These are phyloP conservation scores for Synergus japonicus DNA, from an alignment of 2,888 invertebrate species.

Conservation along the genomic window DNA sequence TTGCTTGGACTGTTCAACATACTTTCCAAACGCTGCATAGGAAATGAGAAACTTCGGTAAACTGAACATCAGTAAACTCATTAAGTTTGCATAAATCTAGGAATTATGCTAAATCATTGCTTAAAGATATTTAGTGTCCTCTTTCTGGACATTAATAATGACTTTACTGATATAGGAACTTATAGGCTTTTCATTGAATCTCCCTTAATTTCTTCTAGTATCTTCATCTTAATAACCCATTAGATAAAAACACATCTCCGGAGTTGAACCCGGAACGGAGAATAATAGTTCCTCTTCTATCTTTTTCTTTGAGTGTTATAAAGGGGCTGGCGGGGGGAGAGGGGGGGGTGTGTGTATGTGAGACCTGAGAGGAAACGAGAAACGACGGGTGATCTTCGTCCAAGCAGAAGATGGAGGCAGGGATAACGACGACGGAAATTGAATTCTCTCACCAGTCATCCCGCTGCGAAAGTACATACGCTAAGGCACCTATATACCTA, in stretches of 20 bases:
- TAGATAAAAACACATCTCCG: neutral
- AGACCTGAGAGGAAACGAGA: constrained; percentile 56
- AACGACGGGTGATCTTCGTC: constrained; percentile 60
- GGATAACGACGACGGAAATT: constrained; percentile 75
- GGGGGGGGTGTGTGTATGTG: constrained; percentile 44
- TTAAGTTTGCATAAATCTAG: constrained; percentile 6
- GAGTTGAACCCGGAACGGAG: constrained; percentile 52
- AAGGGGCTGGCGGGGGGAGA: constrained; percentile 41
- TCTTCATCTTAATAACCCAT: neutral
- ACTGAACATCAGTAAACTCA: constrained; percentile 15
- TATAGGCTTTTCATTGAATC: neutral
- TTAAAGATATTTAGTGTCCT: neutral
- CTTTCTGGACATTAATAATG: neutral
- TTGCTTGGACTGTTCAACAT: constrained; percentile 29
- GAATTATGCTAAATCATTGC: neutral
- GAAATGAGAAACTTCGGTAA: constrained; percentile 2
- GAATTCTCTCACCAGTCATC: constrained; percentile 75
- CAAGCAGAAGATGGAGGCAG: constrained; percentile 69
- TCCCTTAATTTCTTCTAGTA: neutral
- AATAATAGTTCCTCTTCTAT: constrained; percentile 43
- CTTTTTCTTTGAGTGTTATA: constrained; percentile 52
- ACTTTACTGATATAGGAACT: neutral
- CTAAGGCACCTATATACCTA: constrained; percentile 53
- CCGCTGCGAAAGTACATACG: constrained; percentile 66
- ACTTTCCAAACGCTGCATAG: constrained; percentile 11